Evolutionary conservation across 2,797 vertebrate genomes (phyloP).

Genomic region (Liasis olivaceus): DNA sequence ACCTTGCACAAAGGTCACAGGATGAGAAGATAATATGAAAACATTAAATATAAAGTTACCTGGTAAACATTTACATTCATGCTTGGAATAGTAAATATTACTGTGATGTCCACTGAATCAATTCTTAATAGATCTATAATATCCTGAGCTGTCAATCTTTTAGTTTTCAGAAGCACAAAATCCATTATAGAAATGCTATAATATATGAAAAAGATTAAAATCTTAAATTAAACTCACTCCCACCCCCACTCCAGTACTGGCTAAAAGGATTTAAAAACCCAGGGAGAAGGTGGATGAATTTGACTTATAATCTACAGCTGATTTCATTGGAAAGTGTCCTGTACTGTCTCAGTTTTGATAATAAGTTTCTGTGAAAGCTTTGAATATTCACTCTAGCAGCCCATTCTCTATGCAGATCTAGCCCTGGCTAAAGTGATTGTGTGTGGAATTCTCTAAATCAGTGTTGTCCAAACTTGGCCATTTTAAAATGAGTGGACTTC

Average conservation of each 20-base stretch:
- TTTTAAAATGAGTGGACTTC: too few relatives aligned
- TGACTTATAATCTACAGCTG: constrained; percentile 65
- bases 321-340: constrained; percentile 70
- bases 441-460: background rate
- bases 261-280: constrained; percentile 74
- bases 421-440: background rate
- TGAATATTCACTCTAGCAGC: constrained; percentile 54
- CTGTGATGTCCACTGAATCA: constrained; percentile 66
- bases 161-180: constrained; percentile 74
- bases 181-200: constrained; percentile 74
- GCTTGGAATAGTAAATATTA: constrained; percentile 35
- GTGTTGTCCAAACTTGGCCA: too few relatives aligned
- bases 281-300: constrained; percentile 67
- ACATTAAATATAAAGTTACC: constrained; percentile 56
- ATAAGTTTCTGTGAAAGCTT: constrained; percentile 61
- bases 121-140: constrained; percentile 75
- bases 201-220: constrained; percentile 77
- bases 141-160: constrained; percentile 73
- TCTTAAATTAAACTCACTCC: constrained; percentile 75
- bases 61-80: constrained; percentile 56
- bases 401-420: background rate
- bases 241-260: constrained; percentile 55
- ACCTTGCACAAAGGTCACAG: constrained; percentile 19
- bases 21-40: constrained; percentile 16
- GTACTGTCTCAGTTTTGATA: constrained; percentile 68